Base-by-base conservation (phyloP, 2,797 vertebrate genomes). In the Allobates femoralis region DNA sequence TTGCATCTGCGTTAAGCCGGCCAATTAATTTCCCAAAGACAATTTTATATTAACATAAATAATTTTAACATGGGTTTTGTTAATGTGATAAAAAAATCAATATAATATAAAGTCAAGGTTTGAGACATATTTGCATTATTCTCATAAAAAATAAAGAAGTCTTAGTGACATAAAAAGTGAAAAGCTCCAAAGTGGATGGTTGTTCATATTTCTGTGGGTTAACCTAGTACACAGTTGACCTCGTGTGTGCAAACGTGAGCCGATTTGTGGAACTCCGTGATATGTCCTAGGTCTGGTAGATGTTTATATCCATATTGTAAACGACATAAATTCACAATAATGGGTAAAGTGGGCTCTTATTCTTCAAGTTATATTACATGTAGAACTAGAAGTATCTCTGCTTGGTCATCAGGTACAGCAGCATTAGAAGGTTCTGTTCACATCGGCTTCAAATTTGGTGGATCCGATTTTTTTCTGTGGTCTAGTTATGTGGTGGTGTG, bases 41-140 rank as follows among this genome's bases (percentile, higher is more conserved):
- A 74, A 73, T 83, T 83, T 83, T 83, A 83, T 83, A 83, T 83
- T 71, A 83, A 83, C 81, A 83, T 83, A 83, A 83, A 83, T 83
- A 83, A 83, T 83, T 83, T 83, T 83, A 83, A 83, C 81, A 83
- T 83, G 32, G 37, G 81, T 83, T 83, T 83, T 73, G 81, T 73
- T 73, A 83, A 73, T 83, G 81, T 83, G 71, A 83, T 83, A 74
- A 83, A 74, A 46, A 71, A 83, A 83, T 55, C 81, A 19, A 0
- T 2, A 23, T 64, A 74, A 53, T 2, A 23, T 2, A 56, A 74
- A 0, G 1, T 0, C 77, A 7, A 4, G 1, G 82, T 5, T 1
- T 21, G 2, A 34, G 26, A 6, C 18, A 11, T 18, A 23, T 2
- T 79, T 79, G 77, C 79, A 79, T 74, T 46, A 73, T 83, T 73